A percentile compares a stretch with the other conserved stretches of the same genome.
These are phyloP conservation scores for Augiades crinisus DNA, from an alignment of 2,888 invertebrate species.

Conservation along the genomic window DNA sequence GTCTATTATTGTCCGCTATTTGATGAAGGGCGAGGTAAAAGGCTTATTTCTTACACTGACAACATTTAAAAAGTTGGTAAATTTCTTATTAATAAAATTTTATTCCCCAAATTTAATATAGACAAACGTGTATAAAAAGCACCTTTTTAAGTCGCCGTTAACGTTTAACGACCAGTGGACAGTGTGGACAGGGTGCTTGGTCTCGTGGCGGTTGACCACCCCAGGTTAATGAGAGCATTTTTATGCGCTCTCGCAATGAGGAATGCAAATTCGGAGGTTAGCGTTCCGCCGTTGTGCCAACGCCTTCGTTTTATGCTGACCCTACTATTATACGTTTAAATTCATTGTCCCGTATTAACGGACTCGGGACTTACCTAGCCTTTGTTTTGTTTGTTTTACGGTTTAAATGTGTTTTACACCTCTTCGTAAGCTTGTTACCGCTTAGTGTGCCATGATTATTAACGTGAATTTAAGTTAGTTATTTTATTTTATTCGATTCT, in stretches of 20 bases:
- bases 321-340: slow-evolving; percentile 66
- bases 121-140: too few relatives aligned
- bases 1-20: too few relatives aligned
- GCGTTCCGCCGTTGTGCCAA: slow-evolving; percentile 74
- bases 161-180: slow-evolving; percentile 34
- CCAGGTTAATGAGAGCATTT: slow-evolving; percentile 79
- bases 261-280: slow-evolving; percentile 78
- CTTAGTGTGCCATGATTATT: too few relatives aligned
- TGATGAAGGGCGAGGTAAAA: too few relatives aligned
- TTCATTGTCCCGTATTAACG: slow-evolving; percentile 62
- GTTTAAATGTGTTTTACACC: slow-evolving; percentile 15
- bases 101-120: too few relatives aligned
- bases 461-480: too few relatives aligned
- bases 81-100: too few relatives aligned
- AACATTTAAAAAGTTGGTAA: too few relatives aligned
- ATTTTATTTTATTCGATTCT: slow-evolving; percentile 2
- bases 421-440: slow-evolving; percentile 19
- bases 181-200: slow-evolving; percentile 50
- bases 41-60: too few relatives aligned
- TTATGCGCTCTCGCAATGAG: slow-evolving; percentile 77
- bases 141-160: not conserved
- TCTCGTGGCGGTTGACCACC: slow-evolving; percentile 50
- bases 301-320: slow-evolving; percentile 58
- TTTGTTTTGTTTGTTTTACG: slow-evolving; percentile 53
- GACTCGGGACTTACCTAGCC: slow-evolving; percentile 49